Conservation (phyloP, 1,140 invertebrate genomes). For the Conus ventricosus region DNA sequence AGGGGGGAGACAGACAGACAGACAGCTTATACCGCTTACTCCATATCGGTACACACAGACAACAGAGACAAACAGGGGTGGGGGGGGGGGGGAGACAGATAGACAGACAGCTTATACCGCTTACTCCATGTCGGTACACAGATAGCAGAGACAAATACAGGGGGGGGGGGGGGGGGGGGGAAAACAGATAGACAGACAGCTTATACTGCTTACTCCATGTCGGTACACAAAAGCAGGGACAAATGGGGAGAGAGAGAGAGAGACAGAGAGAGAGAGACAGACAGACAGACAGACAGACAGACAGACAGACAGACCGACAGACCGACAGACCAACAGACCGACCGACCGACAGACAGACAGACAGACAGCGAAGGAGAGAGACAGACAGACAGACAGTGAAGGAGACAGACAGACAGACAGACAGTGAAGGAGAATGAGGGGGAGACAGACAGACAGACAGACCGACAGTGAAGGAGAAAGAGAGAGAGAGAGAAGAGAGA, state of each 20-base stretch:
- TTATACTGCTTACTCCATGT: too few species aligned
- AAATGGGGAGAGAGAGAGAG: too few species aligned
- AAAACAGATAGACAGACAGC: too few species aligned
- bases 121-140: too few species aligned
- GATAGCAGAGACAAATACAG: too few species aligned
- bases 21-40: too few species aligned
- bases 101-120: too few species aligned
- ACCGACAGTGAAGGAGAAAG: not conserved
- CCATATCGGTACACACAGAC: too few species aligned
- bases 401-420: not conserved
- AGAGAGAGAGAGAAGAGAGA: not conserved
- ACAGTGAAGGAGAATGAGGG: not conserved
- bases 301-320: not conserved
- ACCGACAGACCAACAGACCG: not conserved
- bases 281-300: not conserved
- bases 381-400: not conserved
- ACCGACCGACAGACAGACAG: not conserved
- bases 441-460: not conserved
- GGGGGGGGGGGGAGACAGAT: too few species aligned
- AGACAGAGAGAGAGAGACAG: not conserved
- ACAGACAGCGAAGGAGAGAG: not conserved
- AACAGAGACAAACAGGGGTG: too few species aligned
- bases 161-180: too few species aligned
- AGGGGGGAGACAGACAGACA: not conserved
- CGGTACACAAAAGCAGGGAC: too few species aligned